Conservation (phyloP, 35 echinoderm and acorn worm species). For the Diadema setosum region DNA sequence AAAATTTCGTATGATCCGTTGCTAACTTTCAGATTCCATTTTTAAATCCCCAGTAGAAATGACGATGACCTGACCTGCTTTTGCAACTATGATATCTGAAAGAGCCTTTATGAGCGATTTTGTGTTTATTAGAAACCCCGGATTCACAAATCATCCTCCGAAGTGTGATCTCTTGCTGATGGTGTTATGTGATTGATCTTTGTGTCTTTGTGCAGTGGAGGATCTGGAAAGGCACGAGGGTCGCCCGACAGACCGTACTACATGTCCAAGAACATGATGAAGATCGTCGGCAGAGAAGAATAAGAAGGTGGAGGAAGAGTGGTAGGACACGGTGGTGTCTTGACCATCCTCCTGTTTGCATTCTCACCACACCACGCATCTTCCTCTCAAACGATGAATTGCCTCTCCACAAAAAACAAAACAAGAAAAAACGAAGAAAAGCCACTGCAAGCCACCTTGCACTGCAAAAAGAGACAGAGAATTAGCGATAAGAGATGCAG, state of each 20-base stretch:
- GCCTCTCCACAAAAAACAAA: too few relatives aligned
- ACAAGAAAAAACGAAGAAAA: too few relatives aligned
- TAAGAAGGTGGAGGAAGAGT: conserved; percentile 40
- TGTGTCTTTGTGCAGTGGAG: conserved; percentile 63
- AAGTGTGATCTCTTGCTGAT: neutral
- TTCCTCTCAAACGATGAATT: too few relatives aligned
- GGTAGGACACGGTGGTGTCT: neutral
- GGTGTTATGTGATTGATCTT: neutral
- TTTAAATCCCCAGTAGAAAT: neutral
- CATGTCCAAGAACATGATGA: conserved; percentile 89
- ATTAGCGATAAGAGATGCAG: too few relatives aligned
- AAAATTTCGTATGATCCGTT: too few relatives aligned
- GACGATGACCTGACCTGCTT: neutral
- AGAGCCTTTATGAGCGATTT: neutral
- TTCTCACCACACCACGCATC: too few relatives aligned
- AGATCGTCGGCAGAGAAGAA: conserved; percentile 94
- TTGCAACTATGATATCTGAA: neutral
- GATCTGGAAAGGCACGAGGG: conserved; percentile 93
- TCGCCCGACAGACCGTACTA: conserved; percentile 92
- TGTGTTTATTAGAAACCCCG: neutral
- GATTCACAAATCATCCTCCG: neutral
- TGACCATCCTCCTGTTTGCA: too few relatives aligned
- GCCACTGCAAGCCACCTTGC: too few relatives aligned
- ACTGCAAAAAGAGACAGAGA: too few relatives aligned
- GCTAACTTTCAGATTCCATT: neutral